These are phyloP conservation scores for Tringa solitaria DNA, from an alignment of 2,113 vertebrate species.

Conservation along the genomic window DNA sequence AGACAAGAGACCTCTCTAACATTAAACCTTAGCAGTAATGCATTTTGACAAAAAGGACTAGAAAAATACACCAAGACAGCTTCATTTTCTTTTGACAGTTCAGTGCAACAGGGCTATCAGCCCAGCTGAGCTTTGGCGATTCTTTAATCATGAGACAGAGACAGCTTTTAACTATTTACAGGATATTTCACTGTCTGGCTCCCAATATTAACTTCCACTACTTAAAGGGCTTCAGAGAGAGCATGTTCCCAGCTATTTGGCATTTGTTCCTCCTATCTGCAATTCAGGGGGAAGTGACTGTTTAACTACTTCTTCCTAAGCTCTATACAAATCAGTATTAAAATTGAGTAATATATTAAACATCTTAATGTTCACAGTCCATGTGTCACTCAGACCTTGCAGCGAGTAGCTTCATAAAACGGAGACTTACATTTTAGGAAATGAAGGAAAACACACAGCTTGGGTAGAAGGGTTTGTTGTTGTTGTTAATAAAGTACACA, in stretches of 20 bases:
- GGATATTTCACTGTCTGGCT: not conserved
- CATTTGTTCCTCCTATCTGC: not conserved
- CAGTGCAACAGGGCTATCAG: not conserved
- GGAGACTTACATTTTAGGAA: not conserved
- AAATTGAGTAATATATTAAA: not conserved
- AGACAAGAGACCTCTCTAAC: not conserved
- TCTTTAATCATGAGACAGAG: not conserved
- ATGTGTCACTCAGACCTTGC: rapidly evolving
- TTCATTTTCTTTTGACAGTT: not conserved
- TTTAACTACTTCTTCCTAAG: not conserved
- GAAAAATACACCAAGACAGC: not conserved
- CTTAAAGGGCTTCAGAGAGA: not conserved
- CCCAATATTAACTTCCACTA: not conserved
- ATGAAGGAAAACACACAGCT: not conserved
- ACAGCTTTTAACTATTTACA: not conserved
- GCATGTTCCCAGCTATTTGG: not conserved
- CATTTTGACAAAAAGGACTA: not conserved
- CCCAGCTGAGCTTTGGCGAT: not conserved
- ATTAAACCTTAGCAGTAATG: not conserved
- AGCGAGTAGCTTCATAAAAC: not conserved
- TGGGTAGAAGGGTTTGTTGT: not conserved
- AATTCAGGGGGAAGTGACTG: not conserved
- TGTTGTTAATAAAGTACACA: not conserved
- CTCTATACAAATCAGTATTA: not conserved
- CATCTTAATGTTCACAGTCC: not conserved